Base-by-base conservation (phyloP, 2,888 invertebrate genomes). In the Harpalus rubripes region DNA sequence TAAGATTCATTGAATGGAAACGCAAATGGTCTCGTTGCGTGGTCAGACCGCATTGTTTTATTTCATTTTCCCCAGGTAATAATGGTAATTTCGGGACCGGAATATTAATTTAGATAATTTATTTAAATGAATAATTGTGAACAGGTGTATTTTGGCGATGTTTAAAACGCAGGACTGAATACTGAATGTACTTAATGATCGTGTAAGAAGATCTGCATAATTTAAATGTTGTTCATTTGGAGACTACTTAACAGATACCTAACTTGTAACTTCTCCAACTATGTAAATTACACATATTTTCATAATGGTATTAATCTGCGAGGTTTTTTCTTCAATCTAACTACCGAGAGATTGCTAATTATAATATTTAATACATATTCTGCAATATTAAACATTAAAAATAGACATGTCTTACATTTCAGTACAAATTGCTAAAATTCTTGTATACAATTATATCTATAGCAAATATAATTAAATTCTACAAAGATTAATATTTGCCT, bases 111-210 rank as follows among this genome's bases (percentile, higher is more conserved):
- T 84, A 78, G 63, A 84, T 84, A 78, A 84, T 78, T 84, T 84
- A 65, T 84, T 78, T 78, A 84, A 84, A 84, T 84, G 78, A 84
- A 84, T 84, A 84, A 84, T 78, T 78, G 74, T 84, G 78, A 78
- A 61, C 84, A 84, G 84, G 84, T 84, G 84, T 78, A 65, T 78
- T 80, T 80, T 74, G 72, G 16, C 16, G 52, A 32, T 32, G 26
- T 68, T 68, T 39, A 68, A 68, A 12, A 39, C 68, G 18, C 15
- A 8, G 16, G 16, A 18, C 15, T 76, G 56, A n/a, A 78, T 78
- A 56, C 26, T 26, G 16, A 52, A 8, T 52, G 44, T 12, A 58
- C 78, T 78, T 58, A 78, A 78, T 78, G 58, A 58, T 26, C 32
- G 58, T 58, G 78, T 78, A 78, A 56, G 58, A 10, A 74, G 22